These are phyloP conservation scores for Poecile atricapillus DNA, from an alignment of 2,113 vertebrate genomes.

Conservation along the genomic window DNA sequence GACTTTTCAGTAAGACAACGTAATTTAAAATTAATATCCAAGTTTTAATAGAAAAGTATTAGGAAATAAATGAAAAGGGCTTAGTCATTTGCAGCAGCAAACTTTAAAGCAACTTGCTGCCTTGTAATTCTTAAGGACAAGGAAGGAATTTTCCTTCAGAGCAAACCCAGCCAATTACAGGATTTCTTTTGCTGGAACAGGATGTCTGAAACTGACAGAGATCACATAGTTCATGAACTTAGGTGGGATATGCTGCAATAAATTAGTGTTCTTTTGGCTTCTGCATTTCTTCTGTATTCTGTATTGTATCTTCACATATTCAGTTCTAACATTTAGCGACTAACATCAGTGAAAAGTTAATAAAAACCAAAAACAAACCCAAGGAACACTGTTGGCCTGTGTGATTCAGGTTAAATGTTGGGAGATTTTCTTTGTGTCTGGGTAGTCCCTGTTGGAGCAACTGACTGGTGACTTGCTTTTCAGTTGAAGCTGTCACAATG, in stretches of 20 bases:
- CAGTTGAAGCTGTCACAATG: neutral
- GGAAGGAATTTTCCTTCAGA: neutral
- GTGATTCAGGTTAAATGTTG: neutral
- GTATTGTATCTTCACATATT: neutral
- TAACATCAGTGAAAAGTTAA: neutral
- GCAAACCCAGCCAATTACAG: neutral
- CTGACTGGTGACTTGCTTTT: neutral
- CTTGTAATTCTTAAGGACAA: neutral
- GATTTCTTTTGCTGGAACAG: neutral
- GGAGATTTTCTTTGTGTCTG: neutral
- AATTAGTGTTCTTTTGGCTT: neutral
- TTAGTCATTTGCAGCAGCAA: neutral
- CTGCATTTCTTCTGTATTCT: neutral
- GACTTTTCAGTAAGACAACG: neutral
- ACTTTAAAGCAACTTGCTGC: neutral
- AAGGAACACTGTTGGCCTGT: neutral
- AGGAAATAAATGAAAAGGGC: constrained; percentile 26
- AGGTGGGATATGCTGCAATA: neutral
- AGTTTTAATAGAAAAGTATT: constrained; percentile 5
- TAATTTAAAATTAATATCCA: constrained; percentile 15
- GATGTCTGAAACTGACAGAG: neutral
- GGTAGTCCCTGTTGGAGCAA: neutral
- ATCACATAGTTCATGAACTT: neutral
- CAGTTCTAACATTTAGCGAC: neutral
- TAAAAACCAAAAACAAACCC: neutral